Conservation (phyloP, 2,888 invertebrate genomes). For the Yponomeuta cagnagella region DNA sequence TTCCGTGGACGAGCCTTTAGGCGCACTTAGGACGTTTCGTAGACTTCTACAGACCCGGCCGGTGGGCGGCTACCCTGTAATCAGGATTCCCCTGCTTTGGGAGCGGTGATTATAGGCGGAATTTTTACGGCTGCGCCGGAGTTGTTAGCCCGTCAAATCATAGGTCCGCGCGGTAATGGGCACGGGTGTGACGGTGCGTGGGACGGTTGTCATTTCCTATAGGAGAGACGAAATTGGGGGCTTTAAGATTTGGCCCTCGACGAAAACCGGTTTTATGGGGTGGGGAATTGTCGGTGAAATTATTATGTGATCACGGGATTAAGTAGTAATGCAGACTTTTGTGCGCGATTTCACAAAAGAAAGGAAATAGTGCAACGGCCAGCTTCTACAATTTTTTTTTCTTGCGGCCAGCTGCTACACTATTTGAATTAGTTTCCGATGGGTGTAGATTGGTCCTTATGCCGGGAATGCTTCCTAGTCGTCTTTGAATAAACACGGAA, state of each 20-base stretch:
- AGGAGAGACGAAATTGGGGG: conserved; percentile 22
- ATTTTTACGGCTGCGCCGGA: conserved; percentile 58
- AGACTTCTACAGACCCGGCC: conserved; percentile 19
- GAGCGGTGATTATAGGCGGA: conserved; percentile 64
- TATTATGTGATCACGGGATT: background rate
- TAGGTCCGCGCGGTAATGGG: conserved; percentile 47
- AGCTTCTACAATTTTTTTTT: too few relatives aligned
- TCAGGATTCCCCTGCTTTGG: conserved; percentile 44
- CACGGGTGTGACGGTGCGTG: conserved; percentile 31
- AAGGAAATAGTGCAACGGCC: too few relatives aligned
- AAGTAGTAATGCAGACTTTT: too few relatives aligned
- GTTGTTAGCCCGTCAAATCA: conserved; percentile 66
- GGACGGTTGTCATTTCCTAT: conserved; percentile 62
- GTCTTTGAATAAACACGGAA: too few relatives aligned
- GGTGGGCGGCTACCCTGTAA: conserved; percentile 70
- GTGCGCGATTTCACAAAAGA: too few relatives aligned
- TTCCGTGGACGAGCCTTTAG: too few relatives aligned
- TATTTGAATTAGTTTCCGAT: too few relatives aligned
- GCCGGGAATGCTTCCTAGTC: too few relatives aligned
- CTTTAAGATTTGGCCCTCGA: conserved; percentile 5
- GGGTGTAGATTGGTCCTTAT: too few relatives aligned
- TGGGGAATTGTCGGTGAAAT: conserved; percentile 4
- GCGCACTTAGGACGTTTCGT: background rate
- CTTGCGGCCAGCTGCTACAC: too few relatives aligned
- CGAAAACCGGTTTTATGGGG: background rate